phyloP scores from a whole-genome alignment of 2,797 vertebrate species.

The Acanthurus tractus region DNA sequence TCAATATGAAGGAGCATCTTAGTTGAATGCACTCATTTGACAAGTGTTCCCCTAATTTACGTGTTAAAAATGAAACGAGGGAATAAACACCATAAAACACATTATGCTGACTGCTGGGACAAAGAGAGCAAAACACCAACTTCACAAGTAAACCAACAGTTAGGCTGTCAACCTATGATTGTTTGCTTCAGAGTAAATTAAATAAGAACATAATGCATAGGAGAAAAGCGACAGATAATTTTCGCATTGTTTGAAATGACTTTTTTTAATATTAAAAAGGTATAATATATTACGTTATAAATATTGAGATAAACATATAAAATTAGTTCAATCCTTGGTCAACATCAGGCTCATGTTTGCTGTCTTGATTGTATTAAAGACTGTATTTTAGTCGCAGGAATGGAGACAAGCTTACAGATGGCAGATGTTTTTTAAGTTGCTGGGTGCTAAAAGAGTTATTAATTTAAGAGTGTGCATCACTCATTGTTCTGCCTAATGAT shows the following conservation, averaged over 20 bases:
- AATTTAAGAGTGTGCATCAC: not conserved
- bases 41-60: not conserved
- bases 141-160: not conserved
- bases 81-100: not conserved
- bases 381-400: not conserved
- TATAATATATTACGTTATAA: not conserved
- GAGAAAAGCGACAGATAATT: no score
- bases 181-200: no score
- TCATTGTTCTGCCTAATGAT: not conserved
- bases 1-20: slow-evolving; percentile 31
- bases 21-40: slow-evolving; percentile 25
- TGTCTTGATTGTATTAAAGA: not conserved
- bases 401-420: not conserved
- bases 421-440: not conserved
- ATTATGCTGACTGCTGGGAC: not conserved
- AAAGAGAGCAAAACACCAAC: not conserved
- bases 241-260: no score
- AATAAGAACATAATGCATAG: no score
- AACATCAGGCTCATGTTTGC: no score
- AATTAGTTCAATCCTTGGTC: not conserved
- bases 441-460: not conserved
- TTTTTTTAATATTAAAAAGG: not conserved
- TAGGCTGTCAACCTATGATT: not conserved
- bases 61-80: not conserved
- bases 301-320: not conserved